phyloP scores from a whole-genome alignment of 2,888 invertebrate genomes.

The Atrina japonica region DNA sequence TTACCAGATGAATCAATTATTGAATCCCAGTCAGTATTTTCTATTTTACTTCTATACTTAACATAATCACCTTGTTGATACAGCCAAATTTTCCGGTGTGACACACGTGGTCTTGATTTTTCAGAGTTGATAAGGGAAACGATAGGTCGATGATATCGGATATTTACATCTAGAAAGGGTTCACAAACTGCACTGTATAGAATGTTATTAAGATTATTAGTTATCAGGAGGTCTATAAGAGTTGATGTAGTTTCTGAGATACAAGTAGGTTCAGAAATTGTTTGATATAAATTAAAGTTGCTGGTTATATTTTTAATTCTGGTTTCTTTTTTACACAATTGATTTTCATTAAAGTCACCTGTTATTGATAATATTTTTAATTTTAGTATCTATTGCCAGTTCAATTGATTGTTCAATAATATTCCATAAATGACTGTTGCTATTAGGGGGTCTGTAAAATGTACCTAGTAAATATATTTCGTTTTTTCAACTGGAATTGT shows the following conservation, averaged over 20 bases:
- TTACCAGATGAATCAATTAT: too few species aligned
- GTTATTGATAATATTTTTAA: too few species aligned
- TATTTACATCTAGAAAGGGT: too few species aligned
- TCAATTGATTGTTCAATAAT: slow-evolving; percentile 1
- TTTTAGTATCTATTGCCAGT: not conserved
- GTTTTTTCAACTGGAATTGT: not conserved
- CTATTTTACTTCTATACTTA: not conserved
- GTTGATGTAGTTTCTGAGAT: not conserved
- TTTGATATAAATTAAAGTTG: slow-evolving; percentile 8
- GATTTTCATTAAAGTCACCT: slow-evolving; percentile 1
- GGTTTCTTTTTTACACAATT: not conserved
- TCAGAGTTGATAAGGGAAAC: too few species aligned
- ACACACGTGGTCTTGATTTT: too few species aligned
- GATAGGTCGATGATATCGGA: too few species aligned
- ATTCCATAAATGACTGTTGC: not conserved
- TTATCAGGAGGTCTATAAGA: slow-evolving; percentile 12
- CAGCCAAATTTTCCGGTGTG: not conserved
- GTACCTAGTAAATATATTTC: slow-evolving; percentile 12
- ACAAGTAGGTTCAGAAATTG: slow-evolving; percentile 8
- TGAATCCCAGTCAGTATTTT: not conserved
- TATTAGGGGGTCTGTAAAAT: slow-evolving; percentile 21
- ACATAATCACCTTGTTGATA: not conserved
- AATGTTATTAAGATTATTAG: slow-evolving; percentile 4
- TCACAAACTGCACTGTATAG: too few species aligned
- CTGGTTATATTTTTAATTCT: not conserved